Percentiles rank a stretch among this genome's conserved stretches.
phyloP scores from a whole-genome alignment of 2,888 invertebrate genomes.

The Frankliniella fusca region DNA sequence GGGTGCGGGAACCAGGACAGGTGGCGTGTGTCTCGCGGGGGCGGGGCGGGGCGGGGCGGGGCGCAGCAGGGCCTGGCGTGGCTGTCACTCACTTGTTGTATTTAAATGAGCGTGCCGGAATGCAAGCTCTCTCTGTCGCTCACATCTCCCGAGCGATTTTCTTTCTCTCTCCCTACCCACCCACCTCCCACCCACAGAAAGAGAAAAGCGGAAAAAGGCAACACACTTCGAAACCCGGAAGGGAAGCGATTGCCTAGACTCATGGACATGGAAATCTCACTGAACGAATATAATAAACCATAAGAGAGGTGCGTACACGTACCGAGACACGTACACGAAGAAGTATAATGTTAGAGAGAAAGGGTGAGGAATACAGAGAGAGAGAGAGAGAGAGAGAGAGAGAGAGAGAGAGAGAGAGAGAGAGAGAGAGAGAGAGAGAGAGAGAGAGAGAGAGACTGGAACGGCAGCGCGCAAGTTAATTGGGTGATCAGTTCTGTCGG shows the following conservation, averaged over 20 bases:
- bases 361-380: neutral
- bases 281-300: too few relatives aligned
- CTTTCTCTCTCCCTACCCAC: too few relatives aligned
- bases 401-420: neutral
- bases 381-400: neutral
- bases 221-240: too few relatives aligned
- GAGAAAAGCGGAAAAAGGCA: too few relatives aligned
- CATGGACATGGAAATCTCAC: too few relatives aligned
- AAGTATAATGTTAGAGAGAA: neutral
- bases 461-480: slow-evolving; percentile 5
- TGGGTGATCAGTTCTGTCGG: neutral
- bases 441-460: neutral
- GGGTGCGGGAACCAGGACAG: neutral
- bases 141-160: too few relatives aligned
- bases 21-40: neutral
- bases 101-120: neutral
- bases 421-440: too few relatives aligned
- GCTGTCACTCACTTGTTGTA: slow-evolving; percentile 15
- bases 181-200: neutral
- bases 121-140: neutral
- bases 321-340: too few relatives aligned
- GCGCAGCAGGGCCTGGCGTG: neutral
- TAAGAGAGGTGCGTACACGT: too few relatives aligned
- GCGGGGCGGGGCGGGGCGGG: neutral
- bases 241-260: too few relatives aligned